phyloP scores from a whole-genome alignment of 2,797 vertebrate species.

The Falco novaeseelandiae region DNA sequence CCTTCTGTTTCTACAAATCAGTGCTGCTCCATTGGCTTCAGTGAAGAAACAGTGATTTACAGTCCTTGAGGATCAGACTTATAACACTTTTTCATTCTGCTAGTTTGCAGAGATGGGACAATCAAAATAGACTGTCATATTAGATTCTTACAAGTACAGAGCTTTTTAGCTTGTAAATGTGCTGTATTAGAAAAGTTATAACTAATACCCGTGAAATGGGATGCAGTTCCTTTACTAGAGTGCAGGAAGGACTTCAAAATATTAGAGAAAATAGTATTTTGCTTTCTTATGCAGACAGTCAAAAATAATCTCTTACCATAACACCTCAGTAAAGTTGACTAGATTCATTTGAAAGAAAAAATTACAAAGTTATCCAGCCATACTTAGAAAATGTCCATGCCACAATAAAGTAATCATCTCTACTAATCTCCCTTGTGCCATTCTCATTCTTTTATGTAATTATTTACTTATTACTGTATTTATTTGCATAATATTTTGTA shows the following conservation, averaged over 20 bases:
- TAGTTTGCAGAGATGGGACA: neutral
- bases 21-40: neutral
- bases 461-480: neutral
- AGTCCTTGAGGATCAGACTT: neutral
- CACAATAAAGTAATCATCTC: neutral
- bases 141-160: neutral
- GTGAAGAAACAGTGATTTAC: neutral
- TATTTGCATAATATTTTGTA: neutral
- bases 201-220: neutral
- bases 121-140: neutral
- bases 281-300: neutral
- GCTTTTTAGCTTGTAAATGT: neutral
- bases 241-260: neutral
- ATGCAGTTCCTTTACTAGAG: neutral
- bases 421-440: neutral
- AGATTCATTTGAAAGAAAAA: neutral
- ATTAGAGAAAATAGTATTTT: neutral
- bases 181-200: neutral
- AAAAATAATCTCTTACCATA: neutral
- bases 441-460: neutral
- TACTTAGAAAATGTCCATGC: neutral
- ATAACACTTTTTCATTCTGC: neutral
- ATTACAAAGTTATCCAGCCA: neutral
- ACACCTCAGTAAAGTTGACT: neutral
- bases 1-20: neutral